A percentile compares a stretch with the other conserved stretches of the same genome.
Evolutionary conservation across 2,797 vertebrate genomes (phyloP).

Genomic region (Dipus sagitta): DNA sequence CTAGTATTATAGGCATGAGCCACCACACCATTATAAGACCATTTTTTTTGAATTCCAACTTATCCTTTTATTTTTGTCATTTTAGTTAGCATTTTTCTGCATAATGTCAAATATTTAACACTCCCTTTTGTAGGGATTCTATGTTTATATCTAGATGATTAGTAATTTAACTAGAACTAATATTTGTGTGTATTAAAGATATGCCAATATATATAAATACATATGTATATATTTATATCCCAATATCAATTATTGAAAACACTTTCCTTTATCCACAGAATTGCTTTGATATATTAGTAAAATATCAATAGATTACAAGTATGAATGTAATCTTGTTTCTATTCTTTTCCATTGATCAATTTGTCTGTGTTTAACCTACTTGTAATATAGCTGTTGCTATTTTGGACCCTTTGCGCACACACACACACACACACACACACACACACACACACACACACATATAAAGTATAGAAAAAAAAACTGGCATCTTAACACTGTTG

Average conservation of each 20-base stretch:
- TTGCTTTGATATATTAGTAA: slow-evolving; percentile 1
- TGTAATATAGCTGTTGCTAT: background rate
- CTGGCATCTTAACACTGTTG: background rate
- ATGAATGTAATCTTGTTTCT: slow-evolving; percentile 34
- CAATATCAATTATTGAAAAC: slow-evolving; percentile 20
- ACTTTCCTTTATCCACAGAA: background rate
- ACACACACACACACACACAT: too few relatives aligned
- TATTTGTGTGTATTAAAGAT: background rate
- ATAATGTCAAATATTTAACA: background rate
- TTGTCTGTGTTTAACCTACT: slow-evolving; percentile 52
- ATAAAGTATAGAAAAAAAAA: background rate
- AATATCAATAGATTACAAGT: slow-evolving; percentile 12
- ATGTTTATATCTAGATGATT: background rate
- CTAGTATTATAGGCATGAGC: background rate
- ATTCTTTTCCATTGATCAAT: slow-evolving; percentile 29
- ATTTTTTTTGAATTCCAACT: background rate
- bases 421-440: too few relatives aligned
- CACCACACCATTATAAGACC: background rate
- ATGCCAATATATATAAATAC: background rate
- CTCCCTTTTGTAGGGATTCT: background rate
- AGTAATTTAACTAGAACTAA: background rate
- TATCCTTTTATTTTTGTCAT: background rate
- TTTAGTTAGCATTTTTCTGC: background rate
- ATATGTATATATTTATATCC: background rate
- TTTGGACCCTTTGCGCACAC: background rate